Conservation (phyloP, 2,113 vertebrate species). For the Acinonyx jubatus region DNA sequence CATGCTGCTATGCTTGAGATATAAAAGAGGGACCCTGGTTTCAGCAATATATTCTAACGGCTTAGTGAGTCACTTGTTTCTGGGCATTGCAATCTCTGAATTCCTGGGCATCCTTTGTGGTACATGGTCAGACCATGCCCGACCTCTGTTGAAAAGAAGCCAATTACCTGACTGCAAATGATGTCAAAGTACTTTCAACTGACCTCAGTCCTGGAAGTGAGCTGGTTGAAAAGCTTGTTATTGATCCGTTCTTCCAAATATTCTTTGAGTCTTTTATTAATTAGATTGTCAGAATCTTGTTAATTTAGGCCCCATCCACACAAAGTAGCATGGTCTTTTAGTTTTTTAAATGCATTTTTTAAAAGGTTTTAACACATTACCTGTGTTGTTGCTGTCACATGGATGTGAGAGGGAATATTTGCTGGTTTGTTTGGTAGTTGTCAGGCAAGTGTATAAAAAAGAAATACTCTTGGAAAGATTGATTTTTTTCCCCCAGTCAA, state of each 20-base stretch:
- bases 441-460: background rate
- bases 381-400: background rate
- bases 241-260: conserved; percentile 8
- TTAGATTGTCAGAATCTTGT: conserved; percentile 1
- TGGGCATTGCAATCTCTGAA: background rate
- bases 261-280: conserved; percentile 28
- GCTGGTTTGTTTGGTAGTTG: background rate
- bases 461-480: background rate
- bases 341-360: background rate
- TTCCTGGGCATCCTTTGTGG: background rate
- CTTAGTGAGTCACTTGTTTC: background rate
- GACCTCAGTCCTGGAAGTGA: background rate
- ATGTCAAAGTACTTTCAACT: conserved; percentile 30
- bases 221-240: conserved; percentile 13
- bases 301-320: background rate
- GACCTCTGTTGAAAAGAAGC: background rate
- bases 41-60: background rate
- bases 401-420: background rate
- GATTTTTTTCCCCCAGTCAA: background rate
- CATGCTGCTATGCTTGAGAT: background rate
- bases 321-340: background rate
- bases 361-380: background rate
- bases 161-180: background rate
- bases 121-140: background rate
- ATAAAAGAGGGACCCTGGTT: background rate